These are phyloP conservation scores for Orthonyx spaldingii DNA, from an alignment of 2,113 vertebrate genomes.

Conservation along the genomic window DNA sequence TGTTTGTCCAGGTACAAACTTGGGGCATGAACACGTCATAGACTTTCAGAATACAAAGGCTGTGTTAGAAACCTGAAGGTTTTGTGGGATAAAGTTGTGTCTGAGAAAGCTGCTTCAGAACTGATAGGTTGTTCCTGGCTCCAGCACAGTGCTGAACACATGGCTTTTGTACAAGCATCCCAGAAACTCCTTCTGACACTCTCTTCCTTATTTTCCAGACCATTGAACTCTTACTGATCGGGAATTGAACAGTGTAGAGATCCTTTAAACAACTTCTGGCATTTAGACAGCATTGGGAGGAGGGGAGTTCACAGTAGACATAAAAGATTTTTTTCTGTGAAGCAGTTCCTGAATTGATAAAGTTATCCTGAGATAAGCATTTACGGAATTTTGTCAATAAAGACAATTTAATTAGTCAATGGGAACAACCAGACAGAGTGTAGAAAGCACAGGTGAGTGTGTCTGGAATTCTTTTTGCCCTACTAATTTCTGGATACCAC, in stretches of 20 bases:
- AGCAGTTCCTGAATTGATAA: neutral
- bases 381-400: neutral
- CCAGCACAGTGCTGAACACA: neutral
- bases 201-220: constrained; percentile 49
- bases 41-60: neutral
- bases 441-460: neutral
- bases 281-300: neutral
- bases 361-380: neutral
- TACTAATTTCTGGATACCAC: neutral
- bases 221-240: constrained; percentile 11
- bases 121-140: neutral
- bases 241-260: constrained; percentile 4
- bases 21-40: neutral
- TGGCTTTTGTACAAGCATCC: neutral
- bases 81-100: neutral
- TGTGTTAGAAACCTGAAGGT: neutral
- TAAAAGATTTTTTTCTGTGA: neutral
- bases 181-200: constrained; percentile 19
- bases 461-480: neutral
- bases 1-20: neutral
- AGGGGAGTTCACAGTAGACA: neutral
- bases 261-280: constrained; percentile 18
- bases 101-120: neutral
- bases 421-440: neutral
- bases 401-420: neutral